Conservation (phyloP, 2,888 invertebrate genomes). For the Alsophila aescularia region DNA sequence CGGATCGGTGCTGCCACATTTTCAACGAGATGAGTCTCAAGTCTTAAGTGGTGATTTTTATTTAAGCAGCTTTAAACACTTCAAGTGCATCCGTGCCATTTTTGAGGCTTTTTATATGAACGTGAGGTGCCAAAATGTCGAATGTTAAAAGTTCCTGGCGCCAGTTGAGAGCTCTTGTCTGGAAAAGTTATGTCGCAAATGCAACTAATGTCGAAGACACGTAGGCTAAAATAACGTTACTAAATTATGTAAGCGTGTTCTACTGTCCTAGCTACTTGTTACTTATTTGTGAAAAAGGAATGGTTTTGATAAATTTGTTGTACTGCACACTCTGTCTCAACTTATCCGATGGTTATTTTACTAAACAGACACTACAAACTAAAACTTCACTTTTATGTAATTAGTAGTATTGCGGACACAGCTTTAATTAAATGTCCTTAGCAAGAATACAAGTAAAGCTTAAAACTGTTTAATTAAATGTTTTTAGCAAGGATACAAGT, state of each 20-base stretch:
- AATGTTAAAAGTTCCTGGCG: not conserved
- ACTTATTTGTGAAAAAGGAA: not conserved
- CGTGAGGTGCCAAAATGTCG: slow-evolving; percentile 2
- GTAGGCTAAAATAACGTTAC: not conserved
- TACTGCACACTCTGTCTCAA: too few relatives aligned
- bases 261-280: not conserved
- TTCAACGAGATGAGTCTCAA: slow-evolving; percentile 49
- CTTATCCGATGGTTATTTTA: too few relatives aligned
- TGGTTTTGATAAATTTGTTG: too few relatives aligned
- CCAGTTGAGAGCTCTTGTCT: not conserved
- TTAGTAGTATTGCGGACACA: not conserved
- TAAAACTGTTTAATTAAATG: too few relatives aligned
- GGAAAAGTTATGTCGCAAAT: not conserved
- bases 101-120: slow-evolving; percentile 2
- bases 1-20: slow-evolving; percentile 39
- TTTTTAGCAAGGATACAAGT: too few relatives aligned
- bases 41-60: slow-evolving; percentile 62
- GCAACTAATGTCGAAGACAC: not conserved
- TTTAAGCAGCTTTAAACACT: slow-evolving; percentile 48
- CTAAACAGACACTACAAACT: too few relatives aligned
- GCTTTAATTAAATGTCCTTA: too few relatives aligned
- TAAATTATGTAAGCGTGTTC: too few relatives aligned
- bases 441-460: too few relatives aligned
- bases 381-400: too few relatives aligned
- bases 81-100: not conserved